Base-by-base conservation (phyloP, 2,797 vertebrate genomes). In the Channa striata region DNA sequence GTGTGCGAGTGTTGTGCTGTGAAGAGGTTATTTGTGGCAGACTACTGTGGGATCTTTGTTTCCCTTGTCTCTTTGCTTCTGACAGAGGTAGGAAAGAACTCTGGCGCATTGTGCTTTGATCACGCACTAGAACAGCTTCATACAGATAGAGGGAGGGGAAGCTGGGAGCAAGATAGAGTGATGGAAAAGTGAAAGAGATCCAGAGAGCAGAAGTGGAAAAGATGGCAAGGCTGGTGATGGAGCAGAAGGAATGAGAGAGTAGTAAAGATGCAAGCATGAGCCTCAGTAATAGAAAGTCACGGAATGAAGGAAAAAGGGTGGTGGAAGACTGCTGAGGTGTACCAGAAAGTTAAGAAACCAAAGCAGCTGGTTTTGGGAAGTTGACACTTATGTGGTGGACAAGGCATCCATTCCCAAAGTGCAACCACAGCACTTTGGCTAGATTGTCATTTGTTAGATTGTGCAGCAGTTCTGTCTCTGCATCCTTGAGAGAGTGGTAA, bases 11-110 rank as follows among this genome's bases (percentile, higher is more conserved):
- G 79, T 80, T 78, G 61, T 60, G 78, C 70, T 72, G 76, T 72
- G 75, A 82, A 77, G 84, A 83, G 89, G 85, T 90, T 93, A 91
- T 91, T 93, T 91, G 88, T 82, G 84, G 89, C 84, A 90, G 87
- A 90, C 78, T 82, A 90, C 91, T 90, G 87, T 89, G 84, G 80
- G 70, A 80, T 78, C 84, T 92, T 92, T 92, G 89, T 92, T 90
- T 91, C 78, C 67, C 62, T 64, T 36, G 66, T 84, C 83, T 91
- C 82, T 83, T 64, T 72, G 87, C 83, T 64, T 85, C 88, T 90
- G 87, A 90, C 79, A 86, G 84, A 88, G 74, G 73, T 78, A 88
- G 85, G 87, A 91, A 91, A 90, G 81, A 91, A 89, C 84, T 87
- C 66, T 16, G 56, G 81, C 56, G 54, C 83, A 51, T 79, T 65